These are phyloP conservation scores for Dryomyza anilis DNA, from an alignment of 2,888 invertebrate genomes.

Conservation along the genomic window DNA sequence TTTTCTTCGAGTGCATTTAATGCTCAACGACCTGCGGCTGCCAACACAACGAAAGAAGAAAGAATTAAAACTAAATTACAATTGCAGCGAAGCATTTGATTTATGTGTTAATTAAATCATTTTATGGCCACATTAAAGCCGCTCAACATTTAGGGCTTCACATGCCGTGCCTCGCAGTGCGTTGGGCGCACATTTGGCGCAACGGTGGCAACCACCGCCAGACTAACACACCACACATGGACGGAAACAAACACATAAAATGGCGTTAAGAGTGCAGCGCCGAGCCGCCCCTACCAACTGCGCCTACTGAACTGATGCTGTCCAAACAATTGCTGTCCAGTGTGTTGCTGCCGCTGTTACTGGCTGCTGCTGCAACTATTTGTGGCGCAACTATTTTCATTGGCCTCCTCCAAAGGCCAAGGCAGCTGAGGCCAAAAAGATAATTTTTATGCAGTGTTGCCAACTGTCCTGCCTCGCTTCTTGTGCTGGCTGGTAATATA, in stretches of 20 bases:
- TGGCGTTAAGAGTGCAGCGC: constrained; percentile 10
- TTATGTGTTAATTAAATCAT: constrained; percentile 55
- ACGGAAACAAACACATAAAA: not conserved
- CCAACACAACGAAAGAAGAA: constrained; percentile 8
- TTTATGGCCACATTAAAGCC: constrained; percentile 49
- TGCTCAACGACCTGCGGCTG: too few species aligned
- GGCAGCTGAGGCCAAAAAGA: constrained; percentile 25
- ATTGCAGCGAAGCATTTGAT: constrained; percentile 45
- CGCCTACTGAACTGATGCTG: not conserved
- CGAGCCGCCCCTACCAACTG: not conserved
- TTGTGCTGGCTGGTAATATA: not conserved
- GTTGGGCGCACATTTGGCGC: too few species aligned
- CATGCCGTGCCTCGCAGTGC: constrained; percentile 14
- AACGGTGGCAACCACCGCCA: too few species aligned
- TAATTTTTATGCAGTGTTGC: constrained; percentile 25
- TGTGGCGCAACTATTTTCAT: too few species aligned
- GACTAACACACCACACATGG: not conserved
- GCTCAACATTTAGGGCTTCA: constrained; percentile 36
- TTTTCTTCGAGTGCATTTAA: not conserved
- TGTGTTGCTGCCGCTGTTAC: not conserved
- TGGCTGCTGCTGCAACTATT: constrained; percentile 12
- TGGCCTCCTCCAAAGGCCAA: too few species aligned
- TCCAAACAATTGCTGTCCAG: not conserved
- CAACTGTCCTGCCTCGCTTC: not conserved
- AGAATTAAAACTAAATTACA: constrained; percentile 52